Evolutionary conservation across 2,797 vertebrate species (phyloP).

Genomic region (Sebastes hubbsi): DNA sequence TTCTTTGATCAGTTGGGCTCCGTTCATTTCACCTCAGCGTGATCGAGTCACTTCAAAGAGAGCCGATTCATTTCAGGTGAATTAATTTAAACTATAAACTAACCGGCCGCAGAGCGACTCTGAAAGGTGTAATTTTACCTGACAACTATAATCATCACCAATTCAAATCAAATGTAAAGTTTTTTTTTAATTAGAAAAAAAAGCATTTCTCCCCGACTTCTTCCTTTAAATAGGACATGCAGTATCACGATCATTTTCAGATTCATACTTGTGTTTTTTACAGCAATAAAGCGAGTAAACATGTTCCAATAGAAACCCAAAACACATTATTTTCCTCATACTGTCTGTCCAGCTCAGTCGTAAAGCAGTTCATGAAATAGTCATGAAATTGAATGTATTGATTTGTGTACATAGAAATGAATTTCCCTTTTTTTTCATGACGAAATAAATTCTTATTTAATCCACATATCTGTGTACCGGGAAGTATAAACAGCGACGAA

Average conservation of each 20-base stretch:
- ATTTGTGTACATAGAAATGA: too few species aligned
- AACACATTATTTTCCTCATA: rapidly evolving
- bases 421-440: too few species aligned
- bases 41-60: conserved; percentile 33
- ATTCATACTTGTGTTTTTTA: neutral
- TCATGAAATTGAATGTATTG: too few species aligned
- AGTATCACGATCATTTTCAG: neutral
- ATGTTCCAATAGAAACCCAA: too few species aligned
- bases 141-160: neutral
- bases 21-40: conserved; percentile 25
- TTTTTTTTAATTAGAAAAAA: neutral
- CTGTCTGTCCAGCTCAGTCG: too few species aligned
- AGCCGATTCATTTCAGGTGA: conserved; percentile 5
- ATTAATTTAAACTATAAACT: conserved; percentile 13
- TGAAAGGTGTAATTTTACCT: neutral
- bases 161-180: neutral
- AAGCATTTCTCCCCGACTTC: neutral
- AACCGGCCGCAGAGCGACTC: neutral
- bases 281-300: too few species aligned
- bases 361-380: too few species aligned
- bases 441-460: too few species aligned
- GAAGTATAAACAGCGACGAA: too few species aligned
- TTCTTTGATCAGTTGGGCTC: conserved; percentile 49
- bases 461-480: too few species aligned
- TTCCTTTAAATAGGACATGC: neutral